Percentiles rank a stretch among this genome's conserved stretches.
These are phyloP conservation scores for Lathamus discolor DNA, from an alignment of 2,113 vertebrate species.

Conservation along the genomic window DNA sequence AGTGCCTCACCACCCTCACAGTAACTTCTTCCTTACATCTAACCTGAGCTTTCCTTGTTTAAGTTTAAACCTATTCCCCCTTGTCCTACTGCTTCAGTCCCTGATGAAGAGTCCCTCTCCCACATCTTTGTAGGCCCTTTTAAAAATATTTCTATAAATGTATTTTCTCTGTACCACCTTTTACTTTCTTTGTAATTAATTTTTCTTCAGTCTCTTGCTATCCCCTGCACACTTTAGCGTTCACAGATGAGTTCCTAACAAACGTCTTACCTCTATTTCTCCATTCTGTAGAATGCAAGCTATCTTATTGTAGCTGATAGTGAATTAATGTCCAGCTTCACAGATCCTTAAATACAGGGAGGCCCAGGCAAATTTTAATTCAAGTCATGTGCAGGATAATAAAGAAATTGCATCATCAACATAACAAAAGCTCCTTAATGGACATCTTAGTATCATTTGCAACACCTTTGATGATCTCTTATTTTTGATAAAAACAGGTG, in stretches of 20 bases:
- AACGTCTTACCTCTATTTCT: background rate
- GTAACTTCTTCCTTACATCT: background rate
- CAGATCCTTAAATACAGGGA: background rate
- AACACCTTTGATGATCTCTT: background rate
- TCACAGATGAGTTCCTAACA: background rate
- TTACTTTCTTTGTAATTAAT: background rate
- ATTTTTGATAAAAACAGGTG: background rate
- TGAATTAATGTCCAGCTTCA: fast-evolving
- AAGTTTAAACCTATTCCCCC: background rate
- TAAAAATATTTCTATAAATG: background rate
- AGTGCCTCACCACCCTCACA: background rate
- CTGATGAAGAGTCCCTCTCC: background rate
- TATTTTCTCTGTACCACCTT: background rate
- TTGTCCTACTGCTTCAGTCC: background rate
- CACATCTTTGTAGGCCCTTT: background rate
- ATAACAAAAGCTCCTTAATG: background rate
- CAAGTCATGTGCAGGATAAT: background rate
- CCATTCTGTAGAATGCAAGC: background rate
- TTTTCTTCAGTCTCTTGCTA: background rate
- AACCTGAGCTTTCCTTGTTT: background rate
- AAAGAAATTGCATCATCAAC: background rate
- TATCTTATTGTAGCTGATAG: background rate
- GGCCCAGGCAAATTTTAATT: background rate
- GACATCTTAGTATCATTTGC: background rate
- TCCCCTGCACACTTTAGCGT: background rate